Evolutionary conservation across 2,888 invertebrate genomes (phyloP).

Genomic region (Dorcus hopei): DNA sequence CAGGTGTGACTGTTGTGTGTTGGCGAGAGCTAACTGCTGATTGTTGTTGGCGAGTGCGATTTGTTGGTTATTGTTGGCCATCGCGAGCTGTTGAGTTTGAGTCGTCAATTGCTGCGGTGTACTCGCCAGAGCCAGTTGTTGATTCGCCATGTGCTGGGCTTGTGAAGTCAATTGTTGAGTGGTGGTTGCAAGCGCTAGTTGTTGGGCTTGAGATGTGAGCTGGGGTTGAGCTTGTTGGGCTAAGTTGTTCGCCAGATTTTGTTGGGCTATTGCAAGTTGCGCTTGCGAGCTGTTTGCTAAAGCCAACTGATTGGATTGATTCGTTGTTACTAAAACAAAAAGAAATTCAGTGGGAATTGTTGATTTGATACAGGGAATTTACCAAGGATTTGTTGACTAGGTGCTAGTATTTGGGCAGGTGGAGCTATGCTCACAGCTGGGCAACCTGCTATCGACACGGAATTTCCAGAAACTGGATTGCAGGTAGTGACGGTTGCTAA

Average conservation of each 20-base stretch:
- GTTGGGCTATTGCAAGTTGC: slow-evolving; percentile 47
- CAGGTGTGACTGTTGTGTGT: slow-evolving; percentile 25
- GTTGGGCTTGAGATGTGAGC: slow-evolving; percentile 42
- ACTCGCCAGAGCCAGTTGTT: slow-evolving; percentile 33
- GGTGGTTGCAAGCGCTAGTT: slow-evolving; percentile 41
- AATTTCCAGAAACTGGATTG: slow-evolving; percentile 49
- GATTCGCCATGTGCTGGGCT: slow-evolving; percentile 35
- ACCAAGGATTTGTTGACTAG: slow-evolving; percentile 50
- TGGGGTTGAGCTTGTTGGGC: slow-evolving; percentile 40
- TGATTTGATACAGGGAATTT: slow-evolving; percentile 14
- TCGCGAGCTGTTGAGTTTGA: slow-evolving; percentile 40
- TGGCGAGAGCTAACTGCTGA: slow-evolving; percentile 38
- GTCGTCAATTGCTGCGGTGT: slow-evolving; percentile 39
- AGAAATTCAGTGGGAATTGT: neutral
- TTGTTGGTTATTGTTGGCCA: slow-evolving; percentile 34
- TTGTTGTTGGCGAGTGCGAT: slow-evolving; percentile 35
- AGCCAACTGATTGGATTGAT: slow-evolving; percentile 45
- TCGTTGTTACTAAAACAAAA: slow-evolving; percentile 45
- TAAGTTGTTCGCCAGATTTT: slow-evolving; percentile 44
- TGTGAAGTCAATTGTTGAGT: slow-evolving; percentile 39
- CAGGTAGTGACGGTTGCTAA: slow-evolving; percentile 58
- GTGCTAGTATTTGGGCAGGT: slow-evolving; percentile 51
- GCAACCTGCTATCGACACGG: slow-evolving; percentile 56
- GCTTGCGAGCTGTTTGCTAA: slow-evolving; percentile 46
- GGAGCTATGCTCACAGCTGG: slow-evolving; percentile 61